Percentiles rank a stretch among this genome's conserved stretches.
Evolutionary conservation across 2,113 vertebrate genomes (phyloP).

Genomic region (Ceyx cyanopectus): DNA sequence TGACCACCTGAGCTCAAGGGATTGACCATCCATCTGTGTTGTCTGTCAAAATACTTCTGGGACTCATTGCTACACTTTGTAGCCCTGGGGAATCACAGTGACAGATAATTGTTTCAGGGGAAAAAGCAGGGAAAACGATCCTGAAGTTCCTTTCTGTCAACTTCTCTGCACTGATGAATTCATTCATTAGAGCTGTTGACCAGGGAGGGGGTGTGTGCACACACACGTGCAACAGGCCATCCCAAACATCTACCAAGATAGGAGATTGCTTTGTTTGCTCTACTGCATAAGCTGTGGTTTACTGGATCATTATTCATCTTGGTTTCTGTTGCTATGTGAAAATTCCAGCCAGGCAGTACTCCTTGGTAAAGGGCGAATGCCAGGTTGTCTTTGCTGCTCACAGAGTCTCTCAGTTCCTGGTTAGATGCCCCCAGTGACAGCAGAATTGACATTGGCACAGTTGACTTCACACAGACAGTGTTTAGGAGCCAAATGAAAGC

Average conservation of each 20-base stretch:
- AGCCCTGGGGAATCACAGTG: not conserved
- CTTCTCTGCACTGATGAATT: not conserved
- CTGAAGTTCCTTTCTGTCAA: not conserved
- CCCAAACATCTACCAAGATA: not conserved
- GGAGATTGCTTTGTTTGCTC: not conserved
- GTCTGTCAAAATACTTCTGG: not conserved
- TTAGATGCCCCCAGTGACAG: not conserved
- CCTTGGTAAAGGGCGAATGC: not conserved
- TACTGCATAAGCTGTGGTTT: not conserved
- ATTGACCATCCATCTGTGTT: not conserved
- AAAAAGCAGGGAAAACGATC: not conserved
- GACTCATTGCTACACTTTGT: not conserved
- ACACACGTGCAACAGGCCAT: not conserved
- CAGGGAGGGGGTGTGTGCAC: fast-evolving
- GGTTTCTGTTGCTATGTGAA: not conserved
- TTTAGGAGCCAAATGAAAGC: not conserved
- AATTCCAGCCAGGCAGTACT: not conserved
- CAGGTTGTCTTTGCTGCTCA: not conserved
- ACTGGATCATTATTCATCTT: not conserved
- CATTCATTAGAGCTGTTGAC: not conserved
- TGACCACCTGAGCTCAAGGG: not conserved
- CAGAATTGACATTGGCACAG: not conserved
- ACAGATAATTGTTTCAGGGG: not conserved
- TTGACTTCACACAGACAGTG: not conserved
- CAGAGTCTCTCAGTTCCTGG: not conserved